A percentile compares a stretch with the other conserved stretches of the same genome.
These are phyloP conservation scores for Gerris buenoi DNA, from an alignment of 1,140 invertebrate genomes.

Conservation along the genomic window DNA sequence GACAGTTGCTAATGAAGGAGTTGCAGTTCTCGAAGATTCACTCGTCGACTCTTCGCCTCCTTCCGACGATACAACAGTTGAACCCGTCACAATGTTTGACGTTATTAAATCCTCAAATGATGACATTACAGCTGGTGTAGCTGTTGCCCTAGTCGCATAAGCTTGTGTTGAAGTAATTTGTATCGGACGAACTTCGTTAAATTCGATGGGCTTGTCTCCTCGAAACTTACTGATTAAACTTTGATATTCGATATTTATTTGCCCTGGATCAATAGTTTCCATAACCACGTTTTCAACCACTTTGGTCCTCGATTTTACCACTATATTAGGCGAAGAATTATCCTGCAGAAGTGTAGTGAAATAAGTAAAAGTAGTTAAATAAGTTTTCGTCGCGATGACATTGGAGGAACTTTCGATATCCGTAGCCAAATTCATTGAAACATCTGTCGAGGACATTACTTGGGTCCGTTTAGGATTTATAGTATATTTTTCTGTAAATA, in stretches of 20 bases:
- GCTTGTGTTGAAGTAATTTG: not conserved
- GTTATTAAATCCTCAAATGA: slow-evolving; percentile 15
- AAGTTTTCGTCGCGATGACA: slow-evolving; percentile 73
- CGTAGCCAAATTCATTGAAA: slow-evolving; percentile 16
- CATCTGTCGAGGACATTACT: slow-evolving; percentile 22
- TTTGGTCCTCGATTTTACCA: slow-evolving; percentile 41
- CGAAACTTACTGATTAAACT: slow-evolving; percentile 5
- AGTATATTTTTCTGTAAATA: slow-evolving; percentile 43
- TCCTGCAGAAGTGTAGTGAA: slow-evolving; percentile 61
- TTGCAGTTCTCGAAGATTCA: not conserved
- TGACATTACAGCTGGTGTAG: slow-evolving; percentile 9
- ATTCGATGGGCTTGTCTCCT: not conserved
- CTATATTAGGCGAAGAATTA: slow-evolving; percentile 37
- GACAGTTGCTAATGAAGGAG: not conserved
- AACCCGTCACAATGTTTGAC: slow-evolving; percentile 40
- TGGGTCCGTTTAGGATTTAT: slow-evolving; percentile 24
- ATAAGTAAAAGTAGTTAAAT: slow-evolving; percentile 72
- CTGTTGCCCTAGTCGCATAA: slow-evolving; percentile 4
- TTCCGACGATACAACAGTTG: slow-evolving; percentile 45
- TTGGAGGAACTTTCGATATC: slow-evolving; percentile 25
- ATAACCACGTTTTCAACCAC: slow-evolving; percentile 47
- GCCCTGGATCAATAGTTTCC: slow-evolving; percentile 39
- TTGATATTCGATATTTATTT: slow-evolving; percentile 38
- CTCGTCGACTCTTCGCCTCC: slow-evolving; percentile 31
- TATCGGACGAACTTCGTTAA: not conserved